Evolutionary conservation across 2,888 invertebrate genomes (phyloP).

Genomic region (Asteroscopus sphinx): DNA sequence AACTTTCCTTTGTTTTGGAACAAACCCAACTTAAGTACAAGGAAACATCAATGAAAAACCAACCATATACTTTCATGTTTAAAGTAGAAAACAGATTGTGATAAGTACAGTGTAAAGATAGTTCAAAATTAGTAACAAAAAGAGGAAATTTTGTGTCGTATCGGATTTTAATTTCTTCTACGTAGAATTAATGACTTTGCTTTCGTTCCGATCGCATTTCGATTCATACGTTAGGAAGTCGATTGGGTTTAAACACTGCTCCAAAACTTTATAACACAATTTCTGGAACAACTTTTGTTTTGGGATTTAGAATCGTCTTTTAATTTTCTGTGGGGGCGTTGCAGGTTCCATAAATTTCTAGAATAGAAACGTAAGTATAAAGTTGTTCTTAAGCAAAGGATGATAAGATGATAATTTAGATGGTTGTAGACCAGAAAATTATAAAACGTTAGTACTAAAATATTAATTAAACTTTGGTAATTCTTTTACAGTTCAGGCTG

Average conservation of each 20-base stretch:
- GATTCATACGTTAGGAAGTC: constrained; percentile 78
- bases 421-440: too few species aligned
- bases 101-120: constrained; percentile 50
- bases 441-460: too few species aligned
- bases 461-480: too few species aligned
- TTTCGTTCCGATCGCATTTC: constrained; percentile 71
- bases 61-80: neutral
- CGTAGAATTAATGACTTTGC: constrained; percentile 86
- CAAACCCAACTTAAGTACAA: constrained; percentile 54
- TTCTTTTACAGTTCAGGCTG: too few species aligned
- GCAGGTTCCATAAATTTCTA: neutral
- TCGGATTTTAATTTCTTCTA: constrained; percentile 88
- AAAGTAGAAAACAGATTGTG: constrained; percentile 50
- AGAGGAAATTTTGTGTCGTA: constrained; percentile 86
- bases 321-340: constrained; percentile 6
- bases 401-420: too few species aligned
- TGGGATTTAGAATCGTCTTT: constrained; percentile 19
- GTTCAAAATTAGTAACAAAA: constrained; percentile 61
- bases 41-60: constrained; percentile 29
- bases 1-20: constrained; percentile 69
- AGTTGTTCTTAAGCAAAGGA: neutral
- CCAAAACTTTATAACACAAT: constrained; percentile 58
- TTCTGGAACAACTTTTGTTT: constrained; percentile 30
- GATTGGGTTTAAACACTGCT: constrained; percentile 65
- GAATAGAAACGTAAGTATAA: neutral